Evolutionary conservation across 2,888 invertebrate genomes (phyloP).

Genomic region (Monochamus alternatus): DNA sequence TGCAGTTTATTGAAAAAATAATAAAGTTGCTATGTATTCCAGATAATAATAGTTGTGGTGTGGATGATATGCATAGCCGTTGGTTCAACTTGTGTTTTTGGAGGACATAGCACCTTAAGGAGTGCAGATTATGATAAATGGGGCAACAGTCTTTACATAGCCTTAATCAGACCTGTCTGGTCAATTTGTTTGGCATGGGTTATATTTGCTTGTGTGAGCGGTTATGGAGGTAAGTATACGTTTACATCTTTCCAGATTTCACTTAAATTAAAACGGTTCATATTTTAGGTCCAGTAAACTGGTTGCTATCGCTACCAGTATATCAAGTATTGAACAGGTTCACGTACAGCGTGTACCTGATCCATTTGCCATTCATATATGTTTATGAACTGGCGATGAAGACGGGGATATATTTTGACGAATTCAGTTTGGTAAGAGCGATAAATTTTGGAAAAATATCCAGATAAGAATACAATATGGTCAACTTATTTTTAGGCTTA

Average conservation of each 20-base stretch:
- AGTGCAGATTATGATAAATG: conserved; percentile 46
- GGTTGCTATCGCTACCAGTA: conserved; percentile 71
- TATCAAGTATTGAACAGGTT: conserved; percentile 74
- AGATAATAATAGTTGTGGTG: conserved; percentile 7
- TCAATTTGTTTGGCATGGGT: conserved; percentile 70
- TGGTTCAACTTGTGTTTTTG: conserved; percentile 49
- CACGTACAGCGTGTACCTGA: conserved; percentile 73
- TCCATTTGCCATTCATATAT: conserved; percentile 67
- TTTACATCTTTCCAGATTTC: too few species aligned
- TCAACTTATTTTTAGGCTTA: conserved; percentile 58
- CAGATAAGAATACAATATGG: not conserved
- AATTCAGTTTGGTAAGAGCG: conserved; percentile 57
- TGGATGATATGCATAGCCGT: conserved; percentile 36
- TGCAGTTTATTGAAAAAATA: too few species aligned
- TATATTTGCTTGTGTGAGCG: conserved; percentile 70
- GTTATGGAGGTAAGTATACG: conserved; percentile 69
- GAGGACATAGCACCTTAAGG: conserved; percentile 47
- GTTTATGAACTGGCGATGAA: conserved; percentile 36
- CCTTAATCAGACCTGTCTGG: conserved; percentile 70
- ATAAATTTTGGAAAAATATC: too few species aligned
- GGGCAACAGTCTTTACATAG: conserved; percentile 55
- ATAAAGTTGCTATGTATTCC: not conserved
- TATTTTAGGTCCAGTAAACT: conserved; percentile 71
- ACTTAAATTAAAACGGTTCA: too few species aligned
- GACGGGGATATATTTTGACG: conserved; percentile 53